These are phyloP conservation scores for Edolisoma coerulescens DNA, from an alignment of 2,113 vertebrate species.

Conservation along the genomic window DNA sequence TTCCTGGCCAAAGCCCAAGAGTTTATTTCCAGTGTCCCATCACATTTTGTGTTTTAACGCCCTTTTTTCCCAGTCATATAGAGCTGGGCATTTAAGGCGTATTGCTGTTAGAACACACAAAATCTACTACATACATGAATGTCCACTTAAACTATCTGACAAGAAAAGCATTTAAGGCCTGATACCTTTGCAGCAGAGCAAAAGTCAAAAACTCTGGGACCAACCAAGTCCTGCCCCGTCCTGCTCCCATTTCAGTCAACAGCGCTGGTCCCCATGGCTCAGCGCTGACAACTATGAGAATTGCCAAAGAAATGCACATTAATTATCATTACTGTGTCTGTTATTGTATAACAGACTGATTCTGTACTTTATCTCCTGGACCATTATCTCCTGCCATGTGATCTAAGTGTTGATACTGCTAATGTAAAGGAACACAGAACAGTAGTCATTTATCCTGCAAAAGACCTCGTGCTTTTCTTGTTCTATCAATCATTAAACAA, in stretches of 20 bases:
- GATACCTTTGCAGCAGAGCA: not conserved
- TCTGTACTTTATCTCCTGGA: constrained; percentile 61
- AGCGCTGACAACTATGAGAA: constrained; percentile 16
- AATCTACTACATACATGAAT: fast-evolving
- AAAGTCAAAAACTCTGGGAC: not conserved
- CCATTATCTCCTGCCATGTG: constrained; percentile 73
- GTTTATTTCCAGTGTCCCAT: not conserved
- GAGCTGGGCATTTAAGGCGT: not conserved
- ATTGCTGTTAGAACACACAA: not conserved
- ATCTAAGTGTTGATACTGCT: constrained; percentile 73
- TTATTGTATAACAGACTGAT: constrained; percentile 69
- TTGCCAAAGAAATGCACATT: constrained; percentile 49
- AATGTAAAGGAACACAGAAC: constrained; percentile 77
- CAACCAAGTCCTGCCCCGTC: not conserved
- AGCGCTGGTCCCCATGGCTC: not conserved
- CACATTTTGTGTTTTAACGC: not conserved
- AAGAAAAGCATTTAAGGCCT: not conserved
- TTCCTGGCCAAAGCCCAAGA: not conserved
- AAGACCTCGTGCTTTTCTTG: constrained; percentile 76
- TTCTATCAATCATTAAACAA: constrained; percentile 83
- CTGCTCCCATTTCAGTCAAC: not conserved
- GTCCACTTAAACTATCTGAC: not conserved
- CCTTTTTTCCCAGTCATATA: not conserved
- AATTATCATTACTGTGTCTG: constrained; percentile 62
- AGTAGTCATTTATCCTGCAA: constrained; percentile 79